Conservation (phyloP, 2,797 vertebrate genomes). For the Lutjanus campechanus region DNA sequence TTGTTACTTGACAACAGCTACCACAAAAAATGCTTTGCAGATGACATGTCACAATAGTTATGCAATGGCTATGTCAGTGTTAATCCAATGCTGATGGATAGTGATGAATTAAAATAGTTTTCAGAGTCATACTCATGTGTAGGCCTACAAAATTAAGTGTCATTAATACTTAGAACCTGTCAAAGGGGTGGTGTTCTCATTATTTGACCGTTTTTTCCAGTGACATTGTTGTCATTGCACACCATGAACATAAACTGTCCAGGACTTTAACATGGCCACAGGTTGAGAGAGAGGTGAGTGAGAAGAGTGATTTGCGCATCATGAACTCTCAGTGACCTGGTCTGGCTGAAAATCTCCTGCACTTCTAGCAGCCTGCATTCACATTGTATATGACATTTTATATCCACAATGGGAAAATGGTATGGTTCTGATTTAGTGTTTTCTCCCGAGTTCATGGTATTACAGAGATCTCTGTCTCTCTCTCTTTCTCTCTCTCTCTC, state of each 20-base stretch:
- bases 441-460: not conserved
- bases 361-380: slow-evolving; percentile 10
- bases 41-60: not conserved
- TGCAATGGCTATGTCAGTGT: not conserved
- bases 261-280: not conserved
- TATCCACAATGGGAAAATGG: slow-evolving; percentile 6
- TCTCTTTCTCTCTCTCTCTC: too few species aligned
- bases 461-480: not conserved
- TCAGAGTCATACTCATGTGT: not conserved
- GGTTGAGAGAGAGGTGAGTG: slow-evolving; percentile 32
- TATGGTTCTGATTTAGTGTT: not conserved
- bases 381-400: not conserved
- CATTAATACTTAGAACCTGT: not conserved
- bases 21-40: not conserved
- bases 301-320: slow-evolving; percentile 23
- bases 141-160: not conserved
- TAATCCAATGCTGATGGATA: not conserved
- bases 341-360: slow-evolving; percentile 13
- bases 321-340: slow-evolving; percentile 53
- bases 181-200: not conserved
- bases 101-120: not conserved
- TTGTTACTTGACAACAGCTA: not conserved
- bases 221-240: not conserved
- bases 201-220: not conserved
- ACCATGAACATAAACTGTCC: not conserved